phyloP scores from a whole-genome alignment of 2,797 vertebrate species.

The Gallirallus australis region DNA sequence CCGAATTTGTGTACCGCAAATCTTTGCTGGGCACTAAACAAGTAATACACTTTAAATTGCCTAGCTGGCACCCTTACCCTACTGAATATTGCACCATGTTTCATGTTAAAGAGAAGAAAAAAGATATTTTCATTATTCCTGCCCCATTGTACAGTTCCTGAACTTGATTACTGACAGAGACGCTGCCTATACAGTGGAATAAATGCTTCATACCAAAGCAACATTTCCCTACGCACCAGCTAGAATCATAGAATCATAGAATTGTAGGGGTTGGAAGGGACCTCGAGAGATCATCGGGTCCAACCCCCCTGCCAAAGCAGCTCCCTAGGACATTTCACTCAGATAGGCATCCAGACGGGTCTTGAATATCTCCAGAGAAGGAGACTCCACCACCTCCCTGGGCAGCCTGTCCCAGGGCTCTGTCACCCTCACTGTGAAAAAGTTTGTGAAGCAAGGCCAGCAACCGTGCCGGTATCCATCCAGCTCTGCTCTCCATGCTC shows the following conservation, averaged over 20 bases:
- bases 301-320: no score
- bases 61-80: not conserved
- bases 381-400: no score
- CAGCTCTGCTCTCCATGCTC: not conserved
- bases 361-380: no score
- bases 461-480: rapidly evolving
- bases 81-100: not conserved
- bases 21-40: not conserved
- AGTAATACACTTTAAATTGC: rapidly evolving
- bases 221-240: not conserved
- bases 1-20: not conserved
- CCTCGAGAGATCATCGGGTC: no score
- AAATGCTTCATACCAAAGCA: not conserved
- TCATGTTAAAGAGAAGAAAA: not conserved
- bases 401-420: no score
- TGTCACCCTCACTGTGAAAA: no score
- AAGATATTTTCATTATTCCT: rapidly evolving
- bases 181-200: not conserved
- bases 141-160: rapidly evolving
- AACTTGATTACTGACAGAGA: not conserved
- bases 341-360: no score
- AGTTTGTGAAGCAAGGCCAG: not conserved
- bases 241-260: not conserved
- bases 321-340: no score
- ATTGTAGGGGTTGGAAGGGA: no score